phyloP scores from a whole-genome alignment of 2,888 invertebrate species.

The Helicoverpa assulta region DNA sequence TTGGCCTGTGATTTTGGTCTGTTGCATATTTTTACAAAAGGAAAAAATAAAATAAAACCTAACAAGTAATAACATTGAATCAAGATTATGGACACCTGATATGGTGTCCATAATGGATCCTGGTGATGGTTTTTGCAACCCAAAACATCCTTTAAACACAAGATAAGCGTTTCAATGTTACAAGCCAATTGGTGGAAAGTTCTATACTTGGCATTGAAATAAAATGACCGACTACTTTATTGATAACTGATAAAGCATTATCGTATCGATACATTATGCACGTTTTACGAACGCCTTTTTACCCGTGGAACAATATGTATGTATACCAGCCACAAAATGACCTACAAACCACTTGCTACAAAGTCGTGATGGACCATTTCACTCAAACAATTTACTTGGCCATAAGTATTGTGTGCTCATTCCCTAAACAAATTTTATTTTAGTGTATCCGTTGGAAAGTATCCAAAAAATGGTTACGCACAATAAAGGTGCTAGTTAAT shows the following conservation, averaged over 20 bases:
- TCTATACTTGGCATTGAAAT: conserved; percentile 32
- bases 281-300: conserved; percentile 22
- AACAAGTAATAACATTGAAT: no score
- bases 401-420: conserved; percentile 10
- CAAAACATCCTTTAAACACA: conserved; percentile 7
- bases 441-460: conserved; percentile 70
- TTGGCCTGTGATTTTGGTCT: no score
- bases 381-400: conserved; percentile 9
- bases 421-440: conserved; percentile 65
- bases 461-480: conserved; percentile 68
- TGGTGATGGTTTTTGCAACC: not conserved
- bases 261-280: conserved; percentile 13
- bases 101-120: not conserved
- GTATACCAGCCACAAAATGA: conserved; percentile 14
- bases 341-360: not conserved
- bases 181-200: conserved; percentile 28
- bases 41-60: no score
- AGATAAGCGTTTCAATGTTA: conserved; percentile 37
- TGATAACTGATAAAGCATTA: conserved; percentile 44
- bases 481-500: conserved; percentile 37
- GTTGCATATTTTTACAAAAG: no score
- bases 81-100: not conserved
- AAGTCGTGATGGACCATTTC: not conserved
- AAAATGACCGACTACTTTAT: conserved; percentile 31
- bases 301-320: conserved; percentile 17